Evolutionary conservation across 2,113 vertebrate genomes (phyloP), one percentile per base, ranked within the genome.

Genomic region (Prochilodus magdalenae): DNA sequence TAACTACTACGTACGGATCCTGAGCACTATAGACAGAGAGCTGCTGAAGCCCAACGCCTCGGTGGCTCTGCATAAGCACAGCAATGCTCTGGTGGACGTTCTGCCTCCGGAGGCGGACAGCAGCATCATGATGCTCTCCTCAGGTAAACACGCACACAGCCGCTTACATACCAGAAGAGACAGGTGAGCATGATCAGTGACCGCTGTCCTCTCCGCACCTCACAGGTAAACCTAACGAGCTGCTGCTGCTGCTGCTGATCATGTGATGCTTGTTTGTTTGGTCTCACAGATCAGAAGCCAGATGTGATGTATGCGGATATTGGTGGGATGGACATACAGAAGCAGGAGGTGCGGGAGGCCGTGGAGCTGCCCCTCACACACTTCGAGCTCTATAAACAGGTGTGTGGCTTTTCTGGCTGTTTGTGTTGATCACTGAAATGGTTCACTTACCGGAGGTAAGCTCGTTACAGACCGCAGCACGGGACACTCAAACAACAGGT

Each of bases 121-220:
- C 93, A 98, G 97, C 93, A 98, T 98, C 91, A 98, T 97, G 96
- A 98, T 98, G 97, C 93, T 98, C 49, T 97, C 96, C 0, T 96
- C 97, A 88, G 97, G 97, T 97, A 81, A 27, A 40, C 14, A 22
- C 53, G 22, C 49, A 51, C 2, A 51, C 49, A 18, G 47, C 47
- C 2, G 33, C 3, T 4, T 36, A 36, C 33, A 36, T 36, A 36
- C 33, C 3, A 4, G 3, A 36, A 36, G 6, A 3, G 33, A 36
- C 33, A 36, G 6, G 33, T 36, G 6, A 36, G 6, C 6, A 36
- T 36, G n/a, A n/a, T n/a, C n/a, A n/a, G n/a, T n/a, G n/a, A n/a
- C n/a, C n/a, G n/a, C n/a, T n/a, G n/a, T n/a, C n/a, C n/a, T n/a
- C n/a, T n/a, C 1, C 16, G 15, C 20, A 20, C 16, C 51, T 18